These are phyloP conservation scores for Nothocercus nigrocapillus DNA, from an alignment of 2,113 vertebrate species.

Conservation along the genomic window DNA sequence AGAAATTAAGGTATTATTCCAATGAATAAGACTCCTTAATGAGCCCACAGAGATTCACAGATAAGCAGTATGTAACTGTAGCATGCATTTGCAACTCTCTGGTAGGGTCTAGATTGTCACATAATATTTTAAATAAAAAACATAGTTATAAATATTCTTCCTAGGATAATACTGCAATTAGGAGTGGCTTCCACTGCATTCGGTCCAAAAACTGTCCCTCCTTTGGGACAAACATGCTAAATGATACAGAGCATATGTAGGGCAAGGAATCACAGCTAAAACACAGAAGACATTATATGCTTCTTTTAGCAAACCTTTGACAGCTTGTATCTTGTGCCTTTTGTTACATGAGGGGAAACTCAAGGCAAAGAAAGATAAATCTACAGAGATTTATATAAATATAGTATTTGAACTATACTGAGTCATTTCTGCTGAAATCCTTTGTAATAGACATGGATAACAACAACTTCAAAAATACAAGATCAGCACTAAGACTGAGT, in stretches of 20 bases:
- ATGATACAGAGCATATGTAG: background rate
- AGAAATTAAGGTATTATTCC: background rate
- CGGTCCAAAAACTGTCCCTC: background rate
- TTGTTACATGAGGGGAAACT: background rate
- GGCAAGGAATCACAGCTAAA: background rate
- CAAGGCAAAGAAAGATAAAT: background rate
- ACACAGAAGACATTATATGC: background rate
- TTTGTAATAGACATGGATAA: background rate
- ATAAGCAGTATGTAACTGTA: background rate
- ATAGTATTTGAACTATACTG: background rate
- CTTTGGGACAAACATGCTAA: background rate
- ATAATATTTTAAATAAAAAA: background rate
- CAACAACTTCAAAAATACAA: background rate
- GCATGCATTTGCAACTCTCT: background rate
- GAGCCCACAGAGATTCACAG: background rate
- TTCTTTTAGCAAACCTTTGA: background rate
- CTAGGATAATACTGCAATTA: background rate
- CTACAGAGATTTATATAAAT: background rate
- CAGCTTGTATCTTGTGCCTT: background rate
- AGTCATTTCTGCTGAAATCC: background rate
- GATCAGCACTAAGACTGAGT: background rate
- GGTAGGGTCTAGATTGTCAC: background rate
- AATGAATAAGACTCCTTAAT: background rate
- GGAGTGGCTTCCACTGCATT: background rate
- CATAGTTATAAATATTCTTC: background rate